These are phyloP conservation scores for Scopus umbretta DNA, from an alignment of 2,113 vertebrate genomes.

Conservation along the genomic window DNA sequence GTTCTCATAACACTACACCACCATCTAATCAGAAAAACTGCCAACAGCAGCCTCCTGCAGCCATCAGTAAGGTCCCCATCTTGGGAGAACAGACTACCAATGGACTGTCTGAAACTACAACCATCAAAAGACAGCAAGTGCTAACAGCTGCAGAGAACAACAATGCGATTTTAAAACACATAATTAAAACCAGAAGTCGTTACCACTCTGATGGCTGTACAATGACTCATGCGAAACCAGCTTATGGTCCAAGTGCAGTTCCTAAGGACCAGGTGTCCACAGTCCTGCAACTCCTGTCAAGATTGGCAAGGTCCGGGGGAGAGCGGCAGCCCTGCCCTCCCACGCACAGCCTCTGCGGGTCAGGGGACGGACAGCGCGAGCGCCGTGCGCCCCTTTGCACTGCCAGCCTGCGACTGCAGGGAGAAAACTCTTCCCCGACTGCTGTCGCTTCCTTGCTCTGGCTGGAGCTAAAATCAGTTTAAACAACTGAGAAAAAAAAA, in stretches of 20 bases:
- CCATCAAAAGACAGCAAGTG: not conserved
- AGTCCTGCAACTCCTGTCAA: not conserved
- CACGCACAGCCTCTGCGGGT: too few species aligned
- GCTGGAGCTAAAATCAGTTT: not conserved
- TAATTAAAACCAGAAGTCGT: not conserved
- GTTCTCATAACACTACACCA: not conserved
- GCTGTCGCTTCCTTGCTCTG: fast-evolving
- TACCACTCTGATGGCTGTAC: not conserved
- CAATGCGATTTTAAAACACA: not conserved
- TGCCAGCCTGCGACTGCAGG: not conserved
- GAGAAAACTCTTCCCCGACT: not conserved
- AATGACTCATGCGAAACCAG: not conserved
- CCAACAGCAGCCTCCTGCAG: not conserved
- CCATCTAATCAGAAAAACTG: not conserved
- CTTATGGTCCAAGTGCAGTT: not conserved
- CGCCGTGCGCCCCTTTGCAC: fast-evolving
- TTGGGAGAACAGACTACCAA: not conserved
- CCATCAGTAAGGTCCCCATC: not conserved
- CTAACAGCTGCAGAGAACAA: not conserved
- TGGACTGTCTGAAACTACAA: not conserved
- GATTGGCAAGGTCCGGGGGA: not conserved
- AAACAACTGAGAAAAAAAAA: not conserved
- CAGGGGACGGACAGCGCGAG: not conserved
- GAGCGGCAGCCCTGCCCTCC: not conserved
- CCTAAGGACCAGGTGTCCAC: not conserved